Conservation (phyloP, 2,113 vertebrate genomes). For the Tinamus guttatus region DNA sequence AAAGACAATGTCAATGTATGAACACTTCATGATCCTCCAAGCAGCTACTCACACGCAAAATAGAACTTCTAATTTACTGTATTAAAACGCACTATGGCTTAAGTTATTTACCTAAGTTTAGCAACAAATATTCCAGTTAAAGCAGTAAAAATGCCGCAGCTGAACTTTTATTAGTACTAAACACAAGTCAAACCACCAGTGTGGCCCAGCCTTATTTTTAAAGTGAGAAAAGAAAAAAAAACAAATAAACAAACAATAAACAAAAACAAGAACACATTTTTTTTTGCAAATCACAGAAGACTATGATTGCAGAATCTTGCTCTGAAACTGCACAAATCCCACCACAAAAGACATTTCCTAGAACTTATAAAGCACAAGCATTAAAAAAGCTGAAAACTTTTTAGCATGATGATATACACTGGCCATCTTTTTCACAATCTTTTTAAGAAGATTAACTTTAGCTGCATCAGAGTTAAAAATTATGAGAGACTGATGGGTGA, state of each 20-base stretch:
- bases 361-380: neutral
- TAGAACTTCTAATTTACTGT: neutral
- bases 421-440: neutral
- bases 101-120: neutral
- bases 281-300: neutral
- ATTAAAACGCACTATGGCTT: neutral
- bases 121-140: neutral
- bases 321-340: neutral
- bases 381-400: neutral
- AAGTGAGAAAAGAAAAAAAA: neutral
- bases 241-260: accelerated
- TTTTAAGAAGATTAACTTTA: too few relatives aligned
- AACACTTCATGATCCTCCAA: neutral
- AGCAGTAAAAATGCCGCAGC: neutral
- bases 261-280: accelerated
- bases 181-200: neutral
- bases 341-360: neutral
- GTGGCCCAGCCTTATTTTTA: neutral
- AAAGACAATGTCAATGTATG: neutral
- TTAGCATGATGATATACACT: accelerated
- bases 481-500: neutral
- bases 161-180: neutral
- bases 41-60: neutral
- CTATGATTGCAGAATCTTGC: neutral
- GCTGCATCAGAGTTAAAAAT: neutral